A percentile compares a stretch with the other conserved stretches of the same genome.
Conservation (phyloP, 2,113 vertebrate genomes). For the Chinchilla lanigera region DNA sequence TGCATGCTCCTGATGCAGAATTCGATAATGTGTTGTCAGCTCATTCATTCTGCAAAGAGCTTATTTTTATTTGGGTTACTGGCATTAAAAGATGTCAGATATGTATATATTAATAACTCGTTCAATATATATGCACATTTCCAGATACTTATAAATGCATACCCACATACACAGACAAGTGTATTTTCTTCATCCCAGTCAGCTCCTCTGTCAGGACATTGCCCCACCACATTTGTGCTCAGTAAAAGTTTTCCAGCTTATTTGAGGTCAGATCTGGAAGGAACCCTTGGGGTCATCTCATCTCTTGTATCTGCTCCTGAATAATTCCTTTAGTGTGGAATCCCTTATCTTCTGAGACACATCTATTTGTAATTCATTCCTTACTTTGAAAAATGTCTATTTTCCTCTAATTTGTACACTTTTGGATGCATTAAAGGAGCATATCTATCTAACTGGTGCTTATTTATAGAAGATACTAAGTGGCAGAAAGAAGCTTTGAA, state of each 20-base stretch:
- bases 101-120: neutral
- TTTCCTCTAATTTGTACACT: neutral
- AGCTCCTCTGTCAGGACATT: neutral
- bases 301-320: neutral
- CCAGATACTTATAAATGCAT: neutral
- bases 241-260: neutral
- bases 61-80: neutral
- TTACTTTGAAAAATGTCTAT: neutral
- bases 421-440: neutral
- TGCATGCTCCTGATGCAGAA: neutral
- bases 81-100: neutral
- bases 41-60: neutral
- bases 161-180: too few relatives aligned
- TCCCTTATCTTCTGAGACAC: neutral
- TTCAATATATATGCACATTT: constrained; percentile 9
- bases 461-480: accelerated
- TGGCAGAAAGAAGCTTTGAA: neutral
- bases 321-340: neutral
- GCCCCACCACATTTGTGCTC: neutral
- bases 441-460: neutral
- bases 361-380: neutral
- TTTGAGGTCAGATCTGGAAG: neutral
- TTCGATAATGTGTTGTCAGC: neutral
- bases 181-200: neutral
- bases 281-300: neutral